These are phyloP conservation scores for Pseudococcus longispinus DNA, from an alignment of 2,888 invertebrate genomes.

Conservation along the genomic window DNA sequence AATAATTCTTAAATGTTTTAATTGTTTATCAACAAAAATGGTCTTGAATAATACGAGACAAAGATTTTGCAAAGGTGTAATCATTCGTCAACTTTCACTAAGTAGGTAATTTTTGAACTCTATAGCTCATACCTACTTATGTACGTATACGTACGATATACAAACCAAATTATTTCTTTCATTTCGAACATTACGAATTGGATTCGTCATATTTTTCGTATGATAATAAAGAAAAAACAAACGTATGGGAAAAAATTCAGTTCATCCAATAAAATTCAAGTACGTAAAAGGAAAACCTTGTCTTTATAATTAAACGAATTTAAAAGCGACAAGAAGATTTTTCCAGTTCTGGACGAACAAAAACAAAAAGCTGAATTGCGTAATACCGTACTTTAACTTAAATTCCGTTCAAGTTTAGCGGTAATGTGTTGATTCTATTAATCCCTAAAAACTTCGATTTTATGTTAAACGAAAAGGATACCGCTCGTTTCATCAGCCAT, in stretches of 20 bases:
- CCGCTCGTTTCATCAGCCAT: constrained; percentile 28
- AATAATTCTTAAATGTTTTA: neutral
- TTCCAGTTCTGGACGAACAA: constrained; percentile 5
- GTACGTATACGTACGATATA: too few species aligned
- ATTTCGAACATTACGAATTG: neutral
- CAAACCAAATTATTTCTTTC: neutral
- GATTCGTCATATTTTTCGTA: neutral
- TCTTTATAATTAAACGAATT: constrained; percentile 31
- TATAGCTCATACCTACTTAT: too few species aligned
- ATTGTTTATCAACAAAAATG: neutral
- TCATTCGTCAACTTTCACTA: too few species aligned
- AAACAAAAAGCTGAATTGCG: constrained; percentile 31
- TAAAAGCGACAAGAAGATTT: constrained; percentile 31
- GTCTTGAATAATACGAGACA: neutral
- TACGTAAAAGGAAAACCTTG: constrained; percentile 20
- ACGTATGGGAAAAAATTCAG: neutral
- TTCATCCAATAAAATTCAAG: neutral
- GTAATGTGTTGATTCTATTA: constrained; percentile 57
- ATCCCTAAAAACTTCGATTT: constrained; percentile 55
- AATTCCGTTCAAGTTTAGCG: constrained; percentile 30
- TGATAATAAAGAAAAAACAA: neutral
- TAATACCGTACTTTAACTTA: constrained; percentile 25
- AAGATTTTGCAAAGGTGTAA: neutral
- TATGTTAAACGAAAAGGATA: constrained; percentile 52
- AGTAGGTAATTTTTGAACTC: too few species aligned